These are phyloP conservation scores for Petromus typicus DNA, from an alignment of 2,113 vertebrate species.

Conservation along the genomic window DNA sequence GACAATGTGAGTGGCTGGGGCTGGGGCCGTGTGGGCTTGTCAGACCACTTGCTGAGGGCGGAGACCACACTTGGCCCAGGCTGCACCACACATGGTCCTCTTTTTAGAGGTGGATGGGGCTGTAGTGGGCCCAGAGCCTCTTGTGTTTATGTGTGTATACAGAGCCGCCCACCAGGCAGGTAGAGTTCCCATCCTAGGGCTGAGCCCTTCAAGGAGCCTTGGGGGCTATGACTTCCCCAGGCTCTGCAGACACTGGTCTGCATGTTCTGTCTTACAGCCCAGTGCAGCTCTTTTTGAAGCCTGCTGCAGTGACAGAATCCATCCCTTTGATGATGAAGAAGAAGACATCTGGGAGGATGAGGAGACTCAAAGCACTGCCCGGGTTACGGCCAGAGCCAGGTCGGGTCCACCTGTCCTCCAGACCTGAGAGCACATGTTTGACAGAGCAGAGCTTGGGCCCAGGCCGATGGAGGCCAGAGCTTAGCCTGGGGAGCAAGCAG, in stretches of 20 bases:
- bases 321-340: constrained; percentile 95
- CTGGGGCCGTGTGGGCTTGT: background rate
- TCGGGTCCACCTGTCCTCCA: constrained; percentile 49
- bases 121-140: background rate
- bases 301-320: constrained; percentile 95
- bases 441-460: background rate
- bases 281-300: constrained; percentile 95
- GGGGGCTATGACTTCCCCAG: background rate
- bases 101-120: background rate
- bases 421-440: background rate
- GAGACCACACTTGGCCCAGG: background rate
- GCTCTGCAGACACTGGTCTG: background rate
- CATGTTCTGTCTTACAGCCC: constrained; percentile 84
- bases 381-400: constrained; percentile 95
- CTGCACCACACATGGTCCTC: background rate
- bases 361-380: constrained; percentile 92
- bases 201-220: background rate
- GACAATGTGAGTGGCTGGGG: constrained; percentile 91
- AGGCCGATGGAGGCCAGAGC: background rate
- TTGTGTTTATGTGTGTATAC: background rate
- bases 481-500: background rate
- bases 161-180: background rate
- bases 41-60: background rate
- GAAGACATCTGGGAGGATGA: constrained; percentile 99
- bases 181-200: background rate